phyloP scores from a whole-genome alignment of 2,888 invertebrate genomes.

The Pelosia muscerda region DNA sequence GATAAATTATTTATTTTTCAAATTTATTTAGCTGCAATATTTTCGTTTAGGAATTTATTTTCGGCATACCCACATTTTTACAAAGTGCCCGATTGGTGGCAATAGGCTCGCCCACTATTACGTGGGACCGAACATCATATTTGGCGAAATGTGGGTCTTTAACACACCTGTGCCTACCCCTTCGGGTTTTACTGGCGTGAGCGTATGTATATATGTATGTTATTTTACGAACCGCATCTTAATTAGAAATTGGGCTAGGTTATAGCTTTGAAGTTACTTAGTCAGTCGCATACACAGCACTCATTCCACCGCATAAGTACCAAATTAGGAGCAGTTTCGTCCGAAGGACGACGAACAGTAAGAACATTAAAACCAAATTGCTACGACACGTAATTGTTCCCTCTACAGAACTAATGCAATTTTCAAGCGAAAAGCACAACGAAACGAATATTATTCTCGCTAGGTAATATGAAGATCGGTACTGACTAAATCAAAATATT shows the following conservation, averaged over 20 bases:
- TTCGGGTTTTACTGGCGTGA: no score
- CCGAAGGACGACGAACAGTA: background rate
- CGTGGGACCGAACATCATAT: no score
- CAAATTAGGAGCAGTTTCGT: background rate
- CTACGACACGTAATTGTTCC: background rate
- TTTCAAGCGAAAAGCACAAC: background rate
- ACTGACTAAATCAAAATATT: background rate
- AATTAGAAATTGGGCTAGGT: constrained; percentile 1
- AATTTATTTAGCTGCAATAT: no score
- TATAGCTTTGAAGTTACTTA: background rate
- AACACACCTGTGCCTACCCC: no score
- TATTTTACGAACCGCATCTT: background rate
- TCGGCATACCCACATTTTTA: no score
- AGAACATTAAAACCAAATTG: background rate
- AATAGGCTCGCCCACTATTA: no score
- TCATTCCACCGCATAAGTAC: background rate
- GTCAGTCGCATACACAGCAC: background rate
- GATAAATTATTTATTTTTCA: no score
- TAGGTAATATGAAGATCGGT: background rate
- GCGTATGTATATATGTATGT: no score
- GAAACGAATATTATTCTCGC: background rate
- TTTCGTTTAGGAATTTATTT: no score
- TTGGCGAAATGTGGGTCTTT: no score
- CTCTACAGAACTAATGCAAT: constrained; percentile 3
- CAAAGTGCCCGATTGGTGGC: no score